A percentile compares a stretch with the other conserved stretches of the same genome.
Evolutionary conservation across 2,888 invertebrate species (phyloP).

Genomic region (Netelia melanura): DNA sequence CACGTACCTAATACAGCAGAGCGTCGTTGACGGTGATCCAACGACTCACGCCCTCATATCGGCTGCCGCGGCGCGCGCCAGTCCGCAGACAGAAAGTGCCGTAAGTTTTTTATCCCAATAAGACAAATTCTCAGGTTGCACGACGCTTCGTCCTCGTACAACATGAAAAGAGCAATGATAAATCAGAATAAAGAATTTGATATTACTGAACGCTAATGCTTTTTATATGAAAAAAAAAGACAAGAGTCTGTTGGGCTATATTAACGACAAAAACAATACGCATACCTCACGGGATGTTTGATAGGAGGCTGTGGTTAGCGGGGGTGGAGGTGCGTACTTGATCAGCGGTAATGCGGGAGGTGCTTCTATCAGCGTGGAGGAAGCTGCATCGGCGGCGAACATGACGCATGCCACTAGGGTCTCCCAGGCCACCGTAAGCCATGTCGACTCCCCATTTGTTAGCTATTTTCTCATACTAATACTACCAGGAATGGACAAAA

Average conservation of each 20-base stretch:
- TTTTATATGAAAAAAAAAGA: slow-evolving; percentile 39
- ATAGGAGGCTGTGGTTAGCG: slow-evolving; percentile 85
- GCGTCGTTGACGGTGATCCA: slow-evolving; percentile 89
- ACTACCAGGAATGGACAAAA: slow-evolving; percentile 46
- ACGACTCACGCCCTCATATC: slow-evolving; percentile 85
- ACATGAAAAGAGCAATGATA: slow-evolving; percentile 10
- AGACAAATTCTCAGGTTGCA: slow-evolving; percentile 16
- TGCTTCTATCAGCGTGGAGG: slow-evolving; percentile 83
- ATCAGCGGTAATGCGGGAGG: slow-evolving; percentile 85
- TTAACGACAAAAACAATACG: slow-evolving; percentile 68
- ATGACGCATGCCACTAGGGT: slow-evolving; percentile 93
- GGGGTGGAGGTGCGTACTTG: slow-evolving; percentile 85
- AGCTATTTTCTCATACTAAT: slow-evolving; percentile 78
- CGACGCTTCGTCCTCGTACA: slow-evolving; percentile 23
- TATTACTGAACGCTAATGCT: slow-evolving; percentile 57
- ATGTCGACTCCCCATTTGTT: slow-evolving; percentile 82
- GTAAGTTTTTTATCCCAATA: slow-evolving; percentile 85
- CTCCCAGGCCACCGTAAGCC: slow-evolving; percentile 95
- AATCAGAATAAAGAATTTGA: slow-evolving; percentile 38
- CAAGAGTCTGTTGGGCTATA: slow-evolving; percentile 45
- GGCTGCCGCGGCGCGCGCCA: slow-evolving; percentile 88
- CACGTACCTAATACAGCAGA: slow-evolving; percentile 89
- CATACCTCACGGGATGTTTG: slow-evolving; percentile 76
- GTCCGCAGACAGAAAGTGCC: slow-evolving; percentile 89
- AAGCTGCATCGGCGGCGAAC: slow-evolving; percentile 87